Percentiles rank a stretch among this genome's conserved stretches.
These are phyloP conservation scores for Picathartes gymnocephalus DNA, from an alignment of 2,113 vertebrate genomes.

Conservation along the genomic window DNA sequence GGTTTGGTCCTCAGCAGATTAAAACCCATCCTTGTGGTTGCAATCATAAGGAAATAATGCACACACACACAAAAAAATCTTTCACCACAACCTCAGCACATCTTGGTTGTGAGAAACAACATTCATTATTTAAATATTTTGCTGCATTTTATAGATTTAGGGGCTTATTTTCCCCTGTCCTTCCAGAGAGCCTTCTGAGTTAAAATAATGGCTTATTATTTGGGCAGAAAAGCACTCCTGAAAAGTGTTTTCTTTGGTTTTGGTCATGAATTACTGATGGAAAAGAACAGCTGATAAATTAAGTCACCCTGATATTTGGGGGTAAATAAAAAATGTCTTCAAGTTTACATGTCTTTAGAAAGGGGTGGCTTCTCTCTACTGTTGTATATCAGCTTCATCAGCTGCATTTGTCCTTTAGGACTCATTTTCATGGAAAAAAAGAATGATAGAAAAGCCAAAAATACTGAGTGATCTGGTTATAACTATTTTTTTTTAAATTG, in stretches of 20 bases:
- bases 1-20: neutral
- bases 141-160: neutral
- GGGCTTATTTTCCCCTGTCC: neutral
- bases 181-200: neutral
- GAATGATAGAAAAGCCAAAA: neutral
- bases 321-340: neutral
- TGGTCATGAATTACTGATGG: constrained; percentile 15
- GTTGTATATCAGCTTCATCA: neutral
- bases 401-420: neutral
- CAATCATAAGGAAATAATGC: neutral
- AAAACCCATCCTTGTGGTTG: neutral
- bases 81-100: neutral
- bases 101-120: neutral
- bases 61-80: neutral
- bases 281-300: constrained; percentile 50
- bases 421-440: neutral
- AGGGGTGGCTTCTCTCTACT: neutral
- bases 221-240: neutral
- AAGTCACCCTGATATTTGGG: neutral
- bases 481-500: neutral
- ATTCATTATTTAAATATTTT: neutral
- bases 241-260: constrained; percentile 29
- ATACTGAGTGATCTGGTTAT: neutral
- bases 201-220: constrained; percentile 27
- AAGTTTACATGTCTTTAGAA: neutral